Evolutionary conservation across 2,797 vertebrate species (phyloP).

Genomic region (Xiphophorus birchmanni): DNA sequence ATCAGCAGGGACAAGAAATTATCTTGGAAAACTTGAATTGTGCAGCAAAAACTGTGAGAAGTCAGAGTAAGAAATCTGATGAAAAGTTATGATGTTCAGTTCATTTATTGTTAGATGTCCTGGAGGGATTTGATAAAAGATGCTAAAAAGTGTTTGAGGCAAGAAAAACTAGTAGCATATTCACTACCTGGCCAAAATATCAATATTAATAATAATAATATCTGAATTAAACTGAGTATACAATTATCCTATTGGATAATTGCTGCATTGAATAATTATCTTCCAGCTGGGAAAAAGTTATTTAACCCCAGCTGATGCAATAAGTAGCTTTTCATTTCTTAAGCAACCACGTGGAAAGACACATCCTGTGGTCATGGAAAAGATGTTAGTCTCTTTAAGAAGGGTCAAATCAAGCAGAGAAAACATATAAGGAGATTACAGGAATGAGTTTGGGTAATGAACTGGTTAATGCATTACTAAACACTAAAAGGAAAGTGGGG

Average conservation of each 20-base stretch:
- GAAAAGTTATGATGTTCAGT: background rate
- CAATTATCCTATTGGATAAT: background rate
- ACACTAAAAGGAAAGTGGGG: background rate
- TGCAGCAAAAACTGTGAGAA: background rate
- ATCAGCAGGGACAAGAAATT: too few relatives aligned
- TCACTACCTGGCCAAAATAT: background rate
- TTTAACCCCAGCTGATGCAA: background rate
- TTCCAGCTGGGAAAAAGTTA: background rate
- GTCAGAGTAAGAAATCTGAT: background rate
- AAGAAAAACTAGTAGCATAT: background rate
- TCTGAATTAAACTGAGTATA: background rate
- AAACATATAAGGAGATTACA: background rate
- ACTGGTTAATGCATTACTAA: background rate
- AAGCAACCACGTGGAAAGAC: background rate
- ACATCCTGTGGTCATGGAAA: background rate
- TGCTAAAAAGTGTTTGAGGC: background rate
- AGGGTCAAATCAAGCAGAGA: background rate
- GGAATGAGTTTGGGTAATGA: background rate
- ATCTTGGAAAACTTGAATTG: background rate
- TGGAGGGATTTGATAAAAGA: background rate
- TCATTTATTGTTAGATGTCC: background rate
- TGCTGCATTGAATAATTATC: background rate
- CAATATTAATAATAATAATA: background rate
- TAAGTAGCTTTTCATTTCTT: background rate
- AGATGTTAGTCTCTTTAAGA: background rate